Conservation (phyloP, 2,113 vertebrate species). For the Taurulus bubalis region DNA sequence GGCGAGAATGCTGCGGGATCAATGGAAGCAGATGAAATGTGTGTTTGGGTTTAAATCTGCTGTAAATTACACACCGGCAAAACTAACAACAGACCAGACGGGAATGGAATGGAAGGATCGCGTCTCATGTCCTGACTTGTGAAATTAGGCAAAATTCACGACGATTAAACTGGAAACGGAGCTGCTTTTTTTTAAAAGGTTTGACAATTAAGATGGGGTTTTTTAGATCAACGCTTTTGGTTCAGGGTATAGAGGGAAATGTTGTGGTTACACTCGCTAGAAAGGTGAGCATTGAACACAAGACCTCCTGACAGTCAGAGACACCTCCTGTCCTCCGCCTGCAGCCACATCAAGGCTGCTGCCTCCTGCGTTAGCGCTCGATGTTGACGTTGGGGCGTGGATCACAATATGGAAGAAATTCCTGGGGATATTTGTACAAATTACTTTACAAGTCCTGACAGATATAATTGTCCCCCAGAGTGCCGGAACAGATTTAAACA, state of each 20-base stretch:
- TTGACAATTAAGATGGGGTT: too few relatives aligned
- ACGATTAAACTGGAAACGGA: not conserved
- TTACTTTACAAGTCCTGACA: not conserved
- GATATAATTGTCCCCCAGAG: not conserved
- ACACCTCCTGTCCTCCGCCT: too few relatives aligned
- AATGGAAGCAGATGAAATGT: constrained; percentile 6
- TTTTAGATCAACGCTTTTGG: not conserved
- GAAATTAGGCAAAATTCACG: not conserved
- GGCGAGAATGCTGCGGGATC: constrained; percentile 3
- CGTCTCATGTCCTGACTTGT: constrained; percentile 6
- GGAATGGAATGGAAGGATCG: not conserved
- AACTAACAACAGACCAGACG: not conserved
- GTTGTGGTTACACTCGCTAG: too few relatives aligned
- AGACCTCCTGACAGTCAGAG: too few relatives aligned
- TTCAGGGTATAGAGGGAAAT: not conserved
- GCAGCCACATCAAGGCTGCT: too few relatives aligned
- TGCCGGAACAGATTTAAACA: too few relatives aligned
- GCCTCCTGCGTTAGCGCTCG: too few relatives aligned
- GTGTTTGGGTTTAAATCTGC: constrained; percentile 34
- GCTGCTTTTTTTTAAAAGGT: not conserved
- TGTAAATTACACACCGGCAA: constrained; percentile 16
- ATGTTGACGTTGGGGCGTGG: too few relatives aligned
- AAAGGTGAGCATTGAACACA: too few relatives aligned
- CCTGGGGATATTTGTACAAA: not conserved
- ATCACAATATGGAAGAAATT: not conserved